Base-by-base conservation (phyloP, 2,888 invertebrate species). In the Ptilodon capucinus region DNA sequence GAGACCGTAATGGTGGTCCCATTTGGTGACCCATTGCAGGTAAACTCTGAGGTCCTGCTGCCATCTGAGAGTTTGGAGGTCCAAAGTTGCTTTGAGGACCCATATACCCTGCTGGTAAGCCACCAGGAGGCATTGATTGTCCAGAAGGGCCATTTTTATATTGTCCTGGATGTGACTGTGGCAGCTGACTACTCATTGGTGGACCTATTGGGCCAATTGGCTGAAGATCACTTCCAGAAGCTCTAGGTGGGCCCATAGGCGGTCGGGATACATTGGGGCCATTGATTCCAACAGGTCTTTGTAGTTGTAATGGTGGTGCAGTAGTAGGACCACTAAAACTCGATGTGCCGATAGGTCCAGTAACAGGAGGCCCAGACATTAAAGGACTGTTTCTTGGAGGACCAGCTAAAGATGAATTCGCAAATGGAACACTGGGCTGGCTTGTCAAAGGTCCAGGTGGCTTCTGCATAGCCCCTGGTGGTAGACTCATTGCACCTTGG, bases 361-460 rank as follows among this genome's bases (percentile, higher is more conserved):
- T 74, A 11, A 59, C 42, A 40, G 69, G 58, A 35, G 76, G 72
- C 13, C 74, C 79, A 52, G 76, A 60, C 28, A 79, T 59, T 53
- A 79, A 48, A 42, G 85, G 85, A 56, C 81, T 87, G 59, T 74
- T 80, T 60, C 79, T 76, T 46, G 64, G 66, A 46, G 74, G 72
- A 3, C 75, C 80, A 42, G 67, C 46, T 19, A 70, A 25, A 40
- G 75, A 64, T 9, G 75, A 65, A 51, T 40, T 54, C 56, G 79
- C 68, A 50, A 74, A 74, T 48, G 79, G 74, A 54, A 74, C 41
- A 63, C 71, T 81, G 44, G 80, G 71, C 57, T 79, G 86, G 64
- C 48, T 79, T 34, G 67, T 57, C 49, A 74, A 52, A 41, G 67
- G 57, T 2, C 66, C 70, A 13, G 71, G 60, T 25, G 77, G 69